Evolutionary conservation across 2,113 vertebrate genomes (phyloP), one percentile per base, ranked within the genome.

Genomic region (Arothron firmamentum): DNA sequence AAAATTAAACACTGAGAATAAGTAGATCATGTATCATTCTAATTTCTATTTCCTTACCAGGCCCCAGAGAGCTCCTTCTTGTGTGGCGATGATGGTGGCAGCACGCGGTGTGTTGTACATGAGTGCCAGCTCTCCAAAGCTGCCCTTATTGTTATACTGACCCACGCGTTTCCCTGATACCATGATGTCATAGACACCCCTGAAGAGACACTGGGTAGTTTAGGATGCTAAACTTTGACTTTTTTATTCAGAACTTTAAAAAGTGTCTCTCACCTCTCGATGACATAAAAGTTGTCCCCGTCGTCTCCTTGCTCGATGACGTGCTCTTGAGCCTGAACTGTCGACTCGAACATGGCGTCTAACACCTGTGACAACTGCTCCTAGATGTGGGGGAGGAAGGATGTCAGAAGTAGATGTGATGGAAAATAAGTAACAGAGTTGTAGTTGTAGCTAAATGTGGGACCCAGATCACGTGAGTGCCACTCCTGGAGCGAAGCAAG

Each of bases 31-130:
- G 10, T 45, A 11, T 18, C 18, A 49, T 49, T 49, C n/a, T 3
- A 49, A 11, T 49, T 10, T 58, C 1, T 25, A 0, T 19, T 31
- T 23, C 70, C 91, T 96, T 86, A 98, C 97, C 94, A 99, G 84
- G 81, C 93, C 97, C 97, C 97, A 99, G 6, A 99, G 93, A n/a
- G 96, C 83, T 66, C 97, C 97, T 76, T 97, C 94, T 65, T 93
- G 89, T 59, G 91, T 97, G 83, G 97, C 95, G 34, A 94, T 48
- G 75, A 99, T 99, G 77, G 97, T 99, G 54, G 97, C 97, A 59
- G 97, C 96, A 61, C 97, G 92, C 14, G 97, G 95, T 65, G 97
- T 98, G 88, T 98, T 99, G 90, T 99, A 99, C 97, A 99, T 98
- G 88, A 99, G 88, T 3, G 97, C 97, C 69, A 99, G 91, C 52